Conservation (phyloP, 2,797 vertebrate species). For the Kryptolebias ocellatus region DNA sequence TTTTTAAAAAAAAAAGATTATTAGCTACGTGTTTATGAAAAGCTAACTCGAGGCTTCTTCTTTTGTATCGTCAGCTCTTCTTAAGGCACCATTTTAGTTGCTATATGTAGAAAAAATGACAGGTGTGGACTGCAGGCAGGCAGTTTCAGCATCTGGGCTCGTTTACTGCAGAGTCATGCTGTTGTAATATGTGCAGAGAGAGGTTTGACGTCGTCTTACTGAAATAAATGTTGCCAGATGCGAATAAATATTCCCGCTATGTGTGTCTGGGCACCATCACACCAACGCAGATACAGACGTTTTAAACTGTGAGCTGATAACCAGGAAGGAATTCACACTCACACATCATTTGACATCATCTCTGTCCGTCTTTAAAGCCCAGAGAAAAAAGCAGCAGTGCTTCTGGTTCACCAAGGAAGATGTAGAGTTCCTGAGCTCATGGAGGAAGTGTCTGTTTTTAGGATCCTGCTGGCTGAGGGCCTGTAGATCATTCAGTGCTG, state of each 20-base stretch:
- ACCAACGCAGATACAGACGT: too few species aligned
- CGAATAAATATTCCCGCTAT: not conserved
- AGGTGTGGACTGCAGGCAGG: not conserved
- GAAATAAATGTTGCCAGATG: not conserved
- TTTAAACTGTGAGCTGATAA: not conserved
- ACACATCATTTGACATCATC: not conserved
- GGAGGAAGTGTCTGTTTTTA: not conserved
- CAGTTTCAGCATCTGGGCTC: not conserved
- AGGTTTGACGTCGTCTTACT: constrained; percentile 1
- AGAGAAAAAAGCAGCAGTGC: not conserved
- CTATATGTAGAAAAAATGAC: not conserved
- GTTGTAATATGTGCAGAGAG: not conserved
- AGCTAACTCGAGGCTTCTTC: too few species aligned
- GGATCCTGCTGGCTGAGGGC: not conserved
- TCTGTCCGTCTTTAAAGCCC: not conserved
- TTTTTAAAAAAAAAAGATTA: too few species aligned
- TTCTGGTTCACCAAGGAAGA: too few species aligned
- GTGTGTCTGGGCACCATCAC: not conserved
- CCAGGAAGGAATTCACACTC: not conserved
- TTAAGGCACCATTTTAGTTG: too few species aligned
- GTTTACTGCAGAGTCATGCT: not conserved
- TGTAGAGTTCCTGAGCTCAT: not conserved
- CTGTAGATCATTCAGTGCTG: not conserved
- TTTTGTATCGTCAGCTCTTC: too few species aligned
- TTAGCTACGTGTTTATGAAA: too few species aligned